Evolutionary conservation across 2,797 vertebrate genomes (phyloP).

Genomic region (Macroramphosus scolopax): DNA sequence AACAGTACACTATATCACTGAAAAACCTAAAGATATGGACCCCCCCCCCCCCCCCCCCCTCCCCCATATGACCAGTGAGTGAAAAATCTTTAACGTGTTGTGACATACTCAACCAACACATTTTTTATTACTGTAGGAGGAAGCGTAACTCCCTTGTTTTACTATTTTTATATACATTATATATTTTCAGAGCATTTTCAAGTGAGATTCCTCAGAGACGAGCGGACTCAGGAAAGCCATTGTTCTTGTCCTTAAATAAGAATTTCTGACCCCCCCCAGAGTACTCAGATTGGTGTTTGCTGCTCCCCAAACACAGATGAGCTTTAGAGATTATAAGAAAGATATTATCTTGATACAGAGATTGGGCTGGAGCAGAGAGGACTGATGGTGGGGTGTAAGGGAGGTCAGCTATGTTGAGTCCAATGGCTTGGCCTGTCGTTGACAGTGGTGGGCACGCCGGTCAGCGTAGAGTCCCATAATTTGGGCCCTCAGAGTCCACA

Average conservation of each 20-base stretch:
- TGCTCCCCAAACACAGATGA: no score
- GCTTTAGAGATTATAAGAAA: slow-evolving; percentile 60
- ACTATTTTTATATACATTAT: slow-evolving; percentile 75
- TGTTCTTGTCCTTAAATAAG: slow-evolving; percentile 64
- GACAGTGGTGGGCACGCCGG: slow-evolving; percentile 44
- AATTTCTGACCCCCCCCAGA: slow-evolving; percentile 46
- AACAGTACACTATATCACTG: slow-evolving; percentile 74
- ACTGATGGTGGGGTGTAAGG: slow-evolving; percentile 43
- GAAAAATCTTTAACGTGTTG: slow-evolving; percentile 68
- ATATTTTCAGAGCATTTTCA: slow-evolving; percentile 74
- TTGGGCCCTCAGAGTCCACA: slow-evolving; percentile 85
- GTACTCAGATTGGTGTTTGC: slow-evolving; percentile 47
- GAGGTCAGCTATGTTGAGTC: slow-evolving; percentile 54
- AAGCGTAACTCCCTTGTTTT: slow-evolving; percentile 72
- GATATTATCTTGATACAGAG: slow-evolving; percentile 50
- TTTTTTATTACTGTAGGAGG: slow-evolving; percentile 72
- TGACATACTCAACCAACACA: slow-evolving; percentile 69
- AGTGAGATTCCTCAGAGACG: slow-evolving; percentile 66
- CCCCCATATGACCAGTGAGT: slow-evolving; percentile 71
- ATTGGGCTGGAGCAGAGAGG: slow-evolving; percentile 28
- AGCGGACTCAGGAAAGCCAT: slow-evolving; percentile 59
- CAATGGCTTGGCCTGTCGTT: slow-evolving; percentile 66
- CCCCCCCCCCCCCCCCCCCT: slow-evolving; percentile 32
- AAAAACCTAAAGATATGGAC: slow-evolving; percentile 75
- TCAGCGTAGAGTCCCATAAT: slow-evolving; percentile 91